Evolutionary conservation across 2,888 invertebrate genomes (phyloP), one percentile per base, ranked within the genome.

Genomic region (Drosophila kanekoi): DNA sequence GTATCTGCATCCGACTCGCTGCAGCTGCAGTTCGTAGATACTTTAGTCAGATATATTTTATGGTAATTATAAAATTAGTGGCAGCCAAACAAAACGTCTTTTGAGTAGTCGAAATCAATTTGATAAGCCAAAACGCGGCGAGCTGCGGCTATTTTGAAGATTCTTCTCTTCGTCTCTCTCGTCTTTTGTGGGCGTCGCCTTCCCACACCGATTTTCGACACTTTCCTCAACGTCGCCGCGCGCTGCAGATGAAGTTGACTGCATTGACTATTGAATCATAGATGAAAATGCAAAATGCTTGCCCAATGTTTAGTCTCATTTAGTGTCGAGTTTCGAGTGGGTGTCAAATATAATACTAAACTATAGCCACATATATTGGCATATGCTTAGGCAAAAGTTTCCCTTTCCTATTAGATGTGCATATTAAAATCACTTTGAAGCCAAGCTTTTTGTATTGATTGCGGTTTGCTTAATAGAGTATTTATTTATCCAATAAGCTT

Each of bases 11-110:
- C 76, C 37, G 47, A 47, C 63, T 54, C 68, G 68, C 23, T 71
- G 59, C 68, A 68, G 73, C 79, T 81, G 67, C 72, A 76, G 13
- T 16, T 38, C 3, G 71, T 80, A 35, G 63, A 62, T 69, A 59
- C 52, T 67, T 40, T 41, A 32, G 56, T 37, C 43, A 51, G 48
- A 47, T 56, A 68, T 66, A 72, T 80, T 79, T 72, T 77, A 81
- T 74, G 84, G 67, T 79, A 83, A 83, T 83, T 81, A 81, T 81
- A 79, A 84, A 71, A 82, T 81, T 81, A 64, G 82, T 61, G 73
- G 64, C 72, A 67, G 4, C 49, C 52, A 65, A 72, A 86, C 83
- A 82, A 82, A 85, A 76, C 66, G 65, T 66, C 65, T 63, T 56
- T 72, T 75, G 67, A 67, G 64, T 67, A 67, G 67, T 73, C 54